These are phyloP conservation scores for Andrena bicolor DNA, from an alignment of 2,888 invertebrate genomes.

Conservation along the genomic window DNA sequence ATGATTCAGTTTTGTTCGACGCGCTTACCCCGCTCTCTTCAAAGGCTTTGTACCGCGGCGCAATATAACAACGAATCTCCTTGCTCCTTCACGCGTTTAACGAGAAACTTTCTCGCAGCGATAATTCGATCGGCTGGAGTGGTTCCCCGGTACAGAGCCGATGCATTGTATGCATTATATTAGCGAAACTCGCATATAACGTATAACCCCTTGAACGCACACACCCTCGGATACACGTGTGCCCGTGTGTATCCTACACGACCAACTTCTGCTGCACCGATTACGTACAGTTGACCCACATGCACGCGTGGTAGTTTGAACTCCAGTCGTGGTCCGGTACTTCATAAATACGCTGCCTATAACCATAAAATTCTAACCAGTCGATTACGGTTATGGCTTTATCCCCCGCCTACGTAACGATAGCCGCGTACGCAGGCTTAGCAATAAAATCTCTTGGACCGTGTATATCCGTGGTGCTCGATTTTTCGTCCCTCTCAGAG, in stretches of 20 bases:
- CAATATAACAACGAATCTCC: background rate
- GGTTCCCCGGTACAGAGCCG: background rate
- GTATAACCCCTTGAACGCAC: background rate
- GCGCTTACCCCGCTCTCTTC: background rate
- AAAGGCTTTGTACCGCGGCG: background rate
- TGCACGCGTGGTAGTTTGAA: slow-evolving; percentile 19
- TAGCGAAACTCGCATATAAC: slow-evolving; percentile 15
- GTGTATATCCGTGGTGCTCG: slow-evolving; percentile 29
- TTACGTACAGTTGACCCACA: slow-evolving; percentile 36
- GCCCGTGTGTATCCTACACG: background rate
- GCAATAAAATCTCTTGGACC: slow-evolving; percentile 30
- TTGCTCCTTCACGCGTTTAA: slow-evolving; percentile 18
- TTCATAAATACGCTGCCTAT: slow-evolving; percentile 44
- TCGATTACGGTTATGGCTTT: slow-evolving; percentile 50
- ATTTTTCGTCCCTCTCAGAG: slow-evolving; percentile 11
- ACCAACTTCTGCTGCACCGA: slow-evolving; percentile 28
- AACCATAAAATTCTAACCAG: slow-evolving; percentile 50
- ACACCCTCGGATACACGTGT: background rate
- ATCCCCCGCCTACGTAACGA: slow-evolving; percentile 35
- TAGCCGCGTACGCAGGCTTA: slow-evolving; percentile 1
- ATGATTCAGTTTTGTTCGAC: slow-evolving; percentile 19
- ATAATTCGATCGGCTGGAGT: slow-evolving; percentile 23
- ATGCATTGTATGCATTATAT: slow-evolving; percentile 2
- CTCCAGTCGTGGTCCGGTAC: slow-evolving; percentile 17
- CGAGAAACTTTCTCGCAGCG: background rate